These are phyloP conservation scores for Xylocopa sonorina DNA, from an alignment of 1,140 invertebrate genomes.

Conservation along the genomic window DNA sequence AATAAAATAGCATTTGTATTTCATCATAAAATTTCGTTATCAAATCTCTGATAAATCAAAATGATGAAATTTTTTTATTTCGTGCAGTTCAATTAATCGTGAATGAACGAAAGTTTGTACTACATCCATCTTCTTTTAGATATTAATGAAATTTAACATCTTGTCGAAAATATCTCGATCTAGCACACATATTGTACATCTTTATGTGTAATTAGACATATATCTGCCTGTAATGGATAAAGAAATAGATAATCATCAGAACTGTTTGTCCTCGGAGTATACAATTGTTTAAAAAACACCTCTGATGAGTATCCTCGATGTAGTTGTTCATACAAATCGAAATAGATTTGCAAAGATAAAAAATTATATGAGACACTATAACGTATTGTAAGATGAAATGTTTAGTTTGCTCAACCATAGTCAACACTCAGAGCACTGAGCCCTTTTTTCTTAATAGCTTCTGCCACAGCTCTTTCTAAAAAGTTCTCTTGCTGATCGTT, in stretches of 20 bases:
- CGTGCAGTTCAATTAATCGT: not conserved
- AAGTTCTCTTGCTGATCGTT: conserved; percentile 82
- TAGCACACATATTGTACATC: conserved; percentile 31
- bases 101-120: conserved; percentile 31
- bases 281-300: conserved; percentile 26
- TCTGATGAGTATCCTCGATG: conserved; percentile 45
- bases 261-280: not conserved
- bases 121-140: not conserved
- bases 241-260: conserved; percentile 46
- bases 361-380: conserved; percentile 50
- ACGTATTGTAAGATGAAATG: conserved; percentile 34
- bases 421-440: conserved; percentile 83
- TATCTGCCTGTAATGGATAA: conserved; percentile 16
- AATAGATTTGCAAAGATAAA: conserved; percentile 55
- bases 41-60: conserved; percentile 10
- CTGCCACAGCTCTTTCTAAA: conserved; percentile 86
- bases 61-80: conserved; percentile 21
- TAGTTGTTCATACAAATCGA: conserved; percentile 36
- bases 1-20: no score
- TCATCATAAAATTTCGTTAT: no score
- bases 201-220: conserved; percentile 33
- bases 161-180: conserved; percentile 39
- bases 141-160: conserved; percentile 42
- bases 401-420: conserved; percentile 74
- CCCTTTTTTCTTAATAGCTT: conserved; percentile 88